A percentile compares a stretch with the other conserved stretches of the same genome.
These are phyloP conservation scores for Eupithecia inturbata DNA, from an alignment of 2,888 invertebrate genomes.

Conservation along the genomic window DNA sequence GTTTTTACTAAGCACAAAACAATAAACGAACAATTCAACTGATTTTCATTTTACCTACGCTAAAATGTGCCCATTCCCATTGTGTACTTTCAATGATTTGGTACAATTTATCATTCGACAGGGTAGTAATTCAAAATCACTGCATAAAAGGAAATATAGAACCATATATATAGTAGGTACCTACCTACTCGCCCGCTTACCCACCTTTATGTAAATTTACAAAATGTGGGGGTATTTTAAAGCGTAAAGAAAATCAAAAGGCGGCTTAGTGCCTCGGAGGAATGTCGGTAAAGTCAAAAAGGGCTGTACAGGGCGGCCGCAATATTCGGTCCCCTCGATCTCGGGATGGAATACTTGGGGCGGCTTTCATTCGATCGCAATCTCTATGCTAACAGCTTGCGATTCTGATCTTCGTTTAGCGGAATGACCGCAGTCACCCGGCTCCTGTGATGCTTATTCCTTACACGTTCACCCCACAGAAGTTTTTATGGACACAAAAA, in stretches of 20 bases:
- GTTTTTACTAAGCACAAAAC: constrained; percentile 74
- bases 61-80: constrained; percentile 63
- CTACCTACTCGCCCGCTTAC: constrained; percentile 36
- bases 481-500: constrained; percentile 79
- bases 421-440: constrained; percentile 83
- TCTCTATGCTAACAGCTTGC: constrained; percentile 84
- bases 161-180: constrained; percentile 22
- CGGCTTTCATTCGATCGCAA: constrained; percentile 83
- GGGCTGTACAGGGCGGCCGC: constrained; percentile 76
- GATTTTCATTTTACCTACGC: constrained; percentile 56
- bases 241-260: constrained; percentile 73
- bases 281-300: constrained; percentile 75
- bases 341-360: constrained; percentile 80
- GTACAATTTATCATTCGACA: constrained; percentile 52
- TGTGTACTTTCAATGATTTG: constrained; percentile 56
- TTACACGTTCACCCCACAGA: constrained; percentile 80
- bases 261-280: constrained; percentile 66
- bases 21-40: constrained; percentile 71
- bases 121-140: constrained; percentile 52
- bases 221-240: constrained; percentile 63
- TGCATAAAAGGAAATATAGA: constrained; percentile 48
- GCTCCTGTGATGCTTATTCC: constrained; percentile 80
- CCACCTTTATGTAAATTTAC: constrained; percentile 55
- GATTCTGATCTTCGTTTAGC: constrained; percentile 85
- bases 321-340: constrained; percentile 79